These are phyloP conservation scores for Hymenochirus boettgeri DNA, from an alignment of 2,113 vertebrate genomes.

Conservation along the genomic window DNA sequence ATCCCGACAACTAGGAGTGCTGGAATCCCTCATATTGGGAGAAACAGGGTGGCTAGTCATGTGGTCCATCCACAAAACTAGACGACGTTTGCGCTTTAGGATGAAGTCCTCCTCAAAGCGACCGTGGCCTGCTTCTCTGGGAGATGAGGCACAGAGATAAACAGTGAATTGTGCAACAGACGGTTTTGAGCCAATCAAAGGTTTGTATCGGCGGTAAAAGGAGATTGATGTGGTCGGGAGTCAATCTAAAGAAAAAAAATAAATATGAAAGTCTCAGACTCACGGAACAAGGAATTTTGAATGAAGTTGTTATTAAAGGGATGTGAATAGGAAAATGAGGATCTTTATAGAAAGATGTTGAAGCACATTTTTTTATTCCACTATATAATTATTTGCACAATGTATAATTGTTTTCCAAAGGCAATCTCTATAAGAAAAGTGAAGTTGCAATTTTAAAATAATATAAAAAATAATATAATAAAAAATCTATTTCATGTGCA, in stretches of 20 bases:
- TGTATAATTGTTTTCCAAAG: too few species aligned
- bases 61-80: slow-evolving; percentile 96
- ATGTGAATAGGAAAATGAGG: too few species aligned
- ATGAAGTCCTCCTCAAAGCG: slow-evolving; percentile 97
- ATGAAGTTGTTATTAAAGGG: too few species aligned
- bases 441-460: too few species aligned
- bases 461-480: too few species aligned
- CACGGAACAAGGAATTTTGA: too few species aligned
- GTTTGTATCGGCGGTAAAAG: slow-evolving; percentile 94
- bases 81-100: slow-evolving; percentile 88
- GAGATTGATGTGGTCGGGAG: slow-evolving; percentile 78
- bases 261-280: too few species aligned
- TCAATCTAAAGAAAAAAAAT: slow-evolving; percentile 56
- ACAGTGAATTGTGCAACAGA: slow-evolving; percentile 95
- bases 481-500: too few species aligned
- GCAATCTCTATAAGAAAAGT: too few species aligned
- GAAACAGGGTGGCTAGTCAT: slow-evolving; percentile 96
- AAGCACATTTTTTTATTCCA: too few species aligned
- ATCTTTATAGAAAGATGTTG: too few species aligned
- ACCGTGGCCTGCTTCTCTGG: slow-evolving; percentile 95
- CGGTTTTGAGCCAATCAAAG: slow-evolving; percentile 97
- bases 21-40: slow-evolving; percentile 92
- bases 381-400: too few species aligned
- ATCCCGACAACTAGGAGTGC: slow-evolving; percentile 86
- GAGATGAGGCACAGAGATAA: slow-evolving; percentile 91